These are phyloP conservation scores for Mya arenaria DNA, from an alignment of 1,140 invertebrate species.

Conservation along the genomic window DNA sequence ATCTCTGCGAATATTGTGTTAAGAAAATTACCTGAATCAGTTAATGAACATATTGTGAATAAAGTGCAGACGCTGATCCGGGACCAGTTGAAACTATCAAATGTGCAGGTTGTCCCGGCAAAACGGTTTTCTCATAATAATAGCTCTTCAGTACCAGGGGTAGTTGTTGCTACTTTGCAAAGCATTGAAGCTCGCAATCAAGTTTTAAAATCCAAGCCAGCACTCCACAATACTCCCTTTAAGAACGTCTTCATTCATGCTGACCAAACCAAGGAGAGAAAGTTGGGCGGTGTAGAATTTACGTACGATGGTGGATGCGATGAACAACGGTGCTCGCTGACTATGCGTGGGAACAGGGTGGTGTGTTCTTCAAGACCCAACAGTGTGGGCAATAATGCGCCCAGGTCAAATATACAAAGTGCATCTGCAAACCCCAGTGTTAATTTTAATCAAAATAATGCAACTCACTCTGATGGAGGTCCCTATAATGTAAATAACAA, in stretches of 20 bases:
- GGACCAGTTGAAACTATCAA: background rate
- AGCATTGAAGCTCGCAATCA: background rate
- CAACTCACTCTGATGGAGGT: conserved; percentile 11
- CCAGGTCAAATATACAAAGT: background rate
- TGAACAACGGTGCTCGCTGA: background rate
- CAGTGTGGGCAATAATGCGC: background rate
- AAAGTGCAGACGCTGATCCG: background rate
- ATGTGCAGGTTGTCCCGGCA: background rate
- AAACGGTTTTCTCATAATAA: background rate
- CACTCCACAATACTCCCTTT: background rate
- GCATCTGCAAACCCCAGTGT: background rate
- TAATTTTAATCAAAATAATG: background rate
- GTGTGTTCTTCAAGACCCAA: background rate
- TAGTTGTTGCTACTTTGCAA: conserved; percentile 8
- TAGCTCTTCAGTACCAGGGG: background rate
- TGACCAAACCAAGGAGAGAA: conserved; percentile 7
- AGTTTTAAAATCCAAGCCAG: conserved; percentile 2
- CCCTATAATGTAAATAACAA: background rate
- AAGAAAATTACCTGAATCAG: background rate
- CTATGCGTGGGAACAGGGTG: conserved; percentile 2
- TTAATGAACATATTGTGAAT: background rate
- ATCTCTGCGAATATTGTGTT: background rate
- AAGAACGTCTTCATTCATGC: background rate
- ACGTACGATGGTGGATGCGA: background rate
- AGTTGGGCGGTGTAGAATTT: background rate